A percentile compares a stretch with the other conserved stretches of the same genome.
These are phyloP conservation scores for Daboia siamensis DNA, from an alignment of 2,113 vertebrate species.

Conservation along the genomic window DNA sequence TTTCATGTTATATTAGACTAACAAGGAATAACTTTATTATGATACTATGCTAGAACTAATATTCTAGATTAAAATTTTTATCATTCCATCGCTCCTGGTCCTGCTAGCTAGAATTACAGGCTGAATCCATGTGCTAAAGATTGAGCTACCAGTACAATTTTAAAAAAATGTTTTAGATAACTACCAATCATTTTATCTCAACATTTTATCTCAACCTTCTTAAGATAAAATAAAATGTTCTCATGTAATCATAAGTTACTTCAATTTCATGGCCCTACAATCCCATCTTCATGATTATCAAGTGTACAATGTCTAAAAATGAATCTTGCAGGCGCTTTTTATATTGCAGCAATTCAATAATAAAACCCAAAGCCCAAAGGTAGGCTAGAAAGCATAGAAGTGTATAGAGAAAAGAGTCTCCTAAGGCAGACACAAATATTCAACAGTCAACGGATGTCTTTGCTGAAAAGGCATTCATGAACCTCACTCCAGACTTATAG, in stretches of 20 bases:
- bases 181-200: background rate
- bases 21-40: background rate
- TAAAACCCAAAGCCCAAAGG: background rate
- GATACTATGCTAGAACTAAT: background rate
- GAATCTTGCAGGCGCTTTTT: slow-evolving; percentile 21
- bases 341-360: slow-evolving; percentile 11
- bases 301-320: background rate
- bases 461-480: background rate
- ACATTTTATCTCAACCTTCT: background rate
- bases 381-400: background rate
- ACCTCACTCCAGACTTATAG: background rate
- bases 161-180: background rate
- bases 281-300: slow-evolving; percentile 10
- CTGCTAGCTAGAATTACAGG: background rate
- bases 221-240: background rate
- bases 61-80: background rate
- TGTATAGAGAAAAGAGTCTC: background rate
- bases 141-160: background rate
- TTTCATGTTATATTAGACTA: background rate
- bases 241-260: background rate
- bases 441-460: background rate
- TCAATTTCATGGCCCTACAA: slow-evolving; percentile 11
- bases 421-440: background rate
- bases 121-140: background rate
- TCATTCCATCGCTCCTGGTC: background rate